A percentile compares a stretch with the other conserved stretches of the same genome.
phyloP scores from a whole-genome alignment of 1,140 invertebrate species.

The Meteorus sp. region DNA sequence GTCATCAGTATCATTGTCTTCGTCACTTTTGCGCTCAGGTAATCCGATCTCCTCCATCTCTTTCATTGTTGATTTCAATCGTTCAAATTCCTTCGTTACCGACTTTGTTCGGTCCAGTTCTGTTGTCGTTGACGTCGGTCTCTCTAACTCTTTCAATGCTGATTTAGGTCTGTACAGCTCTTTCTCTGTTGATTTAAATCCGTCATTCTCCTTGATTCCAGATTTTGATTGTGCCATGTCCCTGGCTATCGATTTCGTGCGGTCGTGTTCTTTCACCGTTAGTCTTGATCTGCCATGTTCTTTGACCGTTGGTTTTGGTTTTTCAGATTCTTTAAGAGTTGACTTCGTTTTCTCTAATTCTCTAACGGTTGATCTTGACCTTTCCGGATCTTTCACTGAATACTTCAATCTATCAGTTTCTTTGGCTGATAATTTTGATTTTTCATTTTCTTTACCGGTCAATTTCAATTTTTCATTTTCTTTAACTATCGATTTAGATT shows the following conservation, averaged over 20 bases:
- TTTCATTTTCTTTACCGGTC: neutral
- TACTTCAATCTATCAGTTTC: too few species aligned
- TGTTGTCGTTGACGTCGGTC: neutral
- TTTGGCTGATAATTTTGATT: neutral
- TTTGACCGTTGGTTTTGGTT: constrained; percentile 1
- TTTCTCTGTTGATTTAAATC: constrained; percentile 6
- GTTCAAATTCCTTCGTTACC: constrained; percentile 12
- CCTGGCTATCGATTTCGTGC: constrained; percentile 1
- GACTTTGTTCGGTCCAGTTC: neutral
- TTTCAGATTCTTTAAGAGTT: neutral
- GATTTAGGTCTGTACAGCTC: constrained; percentile 2
- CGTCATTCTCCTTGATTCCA: constrained; percentile 18
- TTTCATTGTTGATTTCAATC: constrained; percentile 1
- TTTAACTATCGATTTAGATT: neutral
- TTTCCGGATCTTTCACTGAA: neutral
- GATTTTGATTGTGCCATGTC: constrained; percentile 9
- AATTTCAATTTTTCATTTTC: neutral
- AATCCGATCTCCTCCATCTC: neutral
- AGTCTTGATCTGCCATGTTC: constrained; percentile 24
- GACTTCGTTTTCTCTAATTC: neutral
- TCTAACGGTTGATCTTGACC: neutral
- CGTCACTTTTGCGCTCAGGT: neutral
- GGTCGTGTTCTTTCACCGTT: constrained; percentile 7
- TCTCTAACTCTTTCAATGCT: neutral
- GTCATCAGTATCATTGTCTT: constrained; percentile 14